A percentile compares a stretch with the other conserved stretches of the same genome.
Conservation (phyloP, 2,888 invertebrate species). For the Alloscopus bannaensis region DNA sequence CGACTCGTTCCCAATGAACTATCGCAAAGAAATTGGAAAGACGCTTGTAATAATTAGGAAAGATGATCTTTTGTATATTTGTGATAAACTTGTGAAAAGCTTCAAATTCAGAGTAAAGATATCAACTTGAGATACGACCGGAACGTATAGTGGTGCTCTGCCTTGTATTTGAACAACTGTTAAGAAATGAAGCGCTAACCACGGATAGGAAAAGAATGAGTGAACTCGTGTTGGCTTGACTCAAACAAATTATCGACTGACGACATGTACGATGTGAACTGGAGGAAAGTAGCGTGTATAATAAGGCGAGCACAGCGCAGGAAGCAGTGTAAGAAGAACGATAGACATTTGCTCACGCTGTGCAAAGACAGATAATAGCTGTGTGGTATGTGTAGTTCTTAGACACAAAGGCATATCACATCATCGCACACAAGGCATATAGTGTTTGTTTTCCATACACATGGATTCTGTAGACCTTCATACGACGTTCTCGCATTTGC, state of each 20-base stretch:
- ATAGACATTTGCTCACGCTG: not conserved
- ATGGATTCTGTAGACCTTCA: not conserved
- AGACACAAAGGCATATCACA: not conserved
- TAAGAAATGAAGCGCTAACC: conserved; percentile 11
- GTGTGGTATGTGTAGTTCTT: not conserved
- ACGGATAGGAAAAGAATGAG: conserved; percentile 9
- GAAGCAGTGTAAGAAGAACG: too few relatives aligned
- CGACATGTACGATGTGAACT: conserved; percentile 35
- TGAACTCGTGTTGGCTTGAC: conserved; percentile 51
- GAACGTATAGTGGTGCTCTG: too few relatives aligned
- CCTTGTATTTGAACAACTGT: not conserved
- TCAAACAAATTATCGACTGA: conserved; percentile 67
- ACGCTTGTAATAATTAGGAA: too few relatives aligned
- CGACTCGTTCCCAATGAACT: too few relatives aligned
- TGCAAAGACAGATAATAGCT: not conserved
- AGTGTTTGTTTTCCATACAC: not conserved
- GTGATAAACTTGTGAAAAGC: too few relatives aligned
- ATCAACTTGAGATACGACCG: too few relatives aligned
- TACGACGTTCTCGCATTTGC: not conserved
- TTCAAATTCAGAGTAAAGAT: too few relatives aligned
- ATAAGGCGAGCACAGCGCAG: not conserved
- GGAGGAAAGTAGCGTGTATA: conserved; percentile 49
- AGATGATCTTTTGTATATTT: too few relatives aligned
- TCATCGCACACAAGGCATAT: not conserved
- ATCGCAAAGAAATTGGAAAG: too few relatives aligned